These are phyloP conservation scores for Meandrina meandrites DNA, from an alignment of 92 coral and sea anemone species.

Conservation along the genomic window DNA sequence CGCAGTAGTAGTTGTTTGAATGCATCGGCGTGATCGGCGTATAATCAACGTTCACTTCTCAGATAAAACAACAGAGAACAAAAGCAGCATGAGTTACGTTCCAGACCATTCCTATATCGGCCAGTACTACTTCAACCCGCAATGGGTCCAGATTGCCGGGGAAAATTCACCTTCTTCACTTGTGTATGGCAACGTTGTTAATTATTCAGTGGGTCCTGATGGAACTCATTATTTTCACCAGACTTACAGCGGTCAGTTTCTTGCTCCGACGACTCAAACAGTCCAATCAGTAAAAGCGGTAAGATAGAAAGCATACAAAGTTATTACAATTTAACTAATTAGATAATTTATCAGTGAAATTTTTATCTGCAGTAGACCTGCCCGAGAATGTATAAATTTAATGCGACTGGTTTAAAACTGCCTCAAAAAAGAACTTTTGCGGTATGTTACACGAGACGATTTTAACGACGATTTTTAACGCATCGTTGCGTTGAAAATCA, in stretches of 20 bases:
- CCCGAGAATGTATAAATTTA: not conserved
- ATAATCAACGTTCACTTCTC: constrained; percentile 4
- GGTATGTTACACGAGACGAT: not conserved
- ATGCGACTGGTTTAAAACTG: not conserved
- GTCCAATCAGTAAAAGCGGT: constrained; percentile 23
- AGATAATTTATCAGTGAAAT: not conserved
- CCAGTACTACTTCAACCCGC: constrained; percentile 78
- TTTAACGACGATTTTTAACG: too few relatives aligned
- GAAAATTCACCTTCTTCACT: constrained; percentile 55
- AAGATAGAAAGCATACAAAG: constrained; percentile 1
- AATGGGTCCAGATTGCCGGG: constrained; percentile 57
- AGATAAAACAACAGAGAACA: not conserved
- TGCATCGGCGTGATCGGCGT: constrained; percentile 8
- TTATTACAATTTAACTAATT: not conserved
- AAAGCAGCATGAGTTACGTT: constrained; percentile 23
- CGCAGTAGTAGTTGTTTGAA: constrained; percentile 8
- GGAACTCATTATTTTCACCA: constrained; percentile 85
- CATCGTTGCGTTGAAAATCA: too few relatives aligned
- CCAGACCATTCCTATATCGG: constrained; percentile 41
- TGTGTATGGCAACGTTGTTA: constrained; percentile 74
- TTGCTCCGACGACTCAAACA: constrained; percentile 42
- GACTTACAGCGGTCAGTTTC: constrained; percentile 67
- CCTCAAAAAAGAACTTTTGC: not conserved
- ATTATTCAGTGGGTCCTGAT: constrained; percentile 71
- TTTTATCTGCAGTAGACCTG: not conserved